These are phyloP conservation scores for Caprella mutica DNA, from an alignment of 2,888 invertebrate genomes.

Conservation along the genomic window DNA sequence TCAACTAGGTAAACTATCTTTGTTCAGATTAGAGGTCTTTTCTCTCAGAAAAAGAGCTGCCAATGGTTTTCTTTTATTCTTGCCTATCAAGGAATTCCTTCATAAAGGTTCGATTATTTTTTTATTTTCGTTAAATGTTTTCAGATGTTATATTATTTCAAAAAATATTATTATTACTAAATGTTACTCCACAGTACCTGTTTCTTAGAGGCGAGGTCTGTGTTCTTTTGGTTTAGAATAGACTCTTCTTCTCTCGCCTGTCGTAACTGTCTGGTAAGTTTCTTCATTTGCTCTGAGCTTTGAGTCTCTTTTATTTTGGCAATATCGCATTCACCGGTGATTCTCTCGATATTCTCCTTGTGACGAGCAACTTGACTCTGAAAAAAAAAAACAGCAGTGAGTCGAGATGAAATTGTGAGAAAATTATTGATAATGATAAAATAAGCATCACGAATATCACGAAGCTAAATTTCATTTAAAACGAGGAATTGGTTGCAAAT, in stretches of 20 bases:
- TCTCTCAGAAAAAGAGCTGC: constrained; percentile 4
- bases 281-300: constrained; percentile 64
- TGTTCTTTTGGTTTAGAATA: constrained; percentile 35
- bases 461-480: no score
- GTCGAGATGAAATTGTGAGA: no score
- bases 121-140: no score
- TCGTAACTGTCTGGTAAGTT: constrained; percentile 56
- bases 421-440: no score
- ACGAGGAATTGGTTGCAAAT: no score
- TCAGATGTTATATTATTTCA: constrained; percentile 5
- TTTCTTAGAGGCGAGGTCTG: constrained; percentile 34
- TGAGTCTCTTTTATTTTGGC: constrained; percentile 61
- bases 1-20: not conserved
- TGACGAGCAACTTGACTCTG: constrained; percentile 52
- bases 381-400: no score
- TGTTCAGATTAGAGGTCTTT: not conserved
- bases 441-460: no score
- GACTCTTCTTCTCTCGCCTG: constrained; percentile 47
- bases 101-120: no score
- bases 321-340: constrained; percentile 58
- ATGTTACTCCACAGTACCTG: not conserved
- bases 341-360: constrained; percentile 60
- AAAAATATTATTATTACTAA: not conserved
- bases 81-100: no score
- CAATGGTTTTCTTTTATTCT: constrained; percentile 15